Conservation (phyloP, 2,888 invertebrate species). For the Thymelicus lineola region DNA sequence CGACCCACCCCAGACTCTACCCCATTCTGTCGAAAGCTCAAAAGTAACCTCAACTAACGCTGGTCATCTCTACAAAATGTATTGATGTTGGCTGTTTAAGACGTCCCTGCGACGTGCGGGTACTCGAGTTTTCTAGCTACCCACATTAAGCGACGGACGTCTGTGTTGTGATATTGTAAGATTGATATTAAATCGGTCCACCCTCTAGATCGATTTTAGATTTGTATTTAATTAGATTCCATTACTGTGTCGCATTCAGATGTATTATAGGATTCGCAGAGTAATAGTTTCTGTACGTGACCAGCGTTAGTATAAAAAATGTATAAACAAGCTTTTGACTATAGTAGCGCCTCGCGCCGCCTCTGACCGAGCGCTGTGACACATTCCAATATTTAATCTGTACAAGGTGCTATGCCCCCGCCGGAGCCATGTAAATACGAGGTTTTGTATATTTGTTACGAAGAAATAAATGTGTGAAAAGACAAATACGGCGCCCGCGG, state of each 20-base stretch:
- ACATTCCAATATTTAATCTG: constrained; percentile 51
- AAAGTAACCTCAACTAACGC: constrained; percentile 23
- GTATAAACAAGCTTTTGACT: constrained; percentile 42
- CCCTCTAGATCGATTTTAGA: constrained; percentile 32
- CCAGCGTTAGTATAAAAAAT: constrained; percentile 16
- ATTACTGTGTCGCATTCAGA: not conserved
- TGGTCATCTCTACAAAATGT: constrained; percentile 3
- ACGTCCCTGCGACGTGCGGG: constrained; percentile 10
- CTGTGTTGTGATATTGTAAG: constrained; percentile 34
- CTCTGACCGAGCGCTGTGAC: constrained; percentile 51
- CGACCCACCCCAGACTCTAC: not conserved
- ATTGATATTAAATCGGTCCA: constrained; percentile 28
- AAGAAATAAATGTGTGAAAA: constrained; percentile 46
- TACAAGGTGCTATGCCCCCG: constrained; percentile 44
- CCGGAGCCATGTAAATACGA: constrained; percentile 42
- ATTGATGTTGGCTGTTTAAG: constrained; percentile 24
- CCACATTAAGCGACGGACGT: constrained; percentile 9
- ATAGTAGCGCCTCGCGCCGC: constrained; percentile 47
- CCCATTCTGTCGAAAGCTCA: constrained; percentile 32
- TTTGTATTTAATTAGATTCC: constrained; percentile 19
- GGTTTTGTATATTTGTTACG: constrained; percentile 77
- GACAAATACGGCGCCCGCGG: constrained; percentile 50
- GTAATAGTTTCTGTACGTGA: constrained; percentile 4
- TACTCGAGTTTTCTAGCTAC: constrained; percentile 7
- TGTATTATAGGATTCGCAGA: not conserved